Evolutionary conservation across 1,140 invertebrate species (phyloP), one percentile per base, ranked within the genome.

Genomic region (Lepidurus apus): DNA sequence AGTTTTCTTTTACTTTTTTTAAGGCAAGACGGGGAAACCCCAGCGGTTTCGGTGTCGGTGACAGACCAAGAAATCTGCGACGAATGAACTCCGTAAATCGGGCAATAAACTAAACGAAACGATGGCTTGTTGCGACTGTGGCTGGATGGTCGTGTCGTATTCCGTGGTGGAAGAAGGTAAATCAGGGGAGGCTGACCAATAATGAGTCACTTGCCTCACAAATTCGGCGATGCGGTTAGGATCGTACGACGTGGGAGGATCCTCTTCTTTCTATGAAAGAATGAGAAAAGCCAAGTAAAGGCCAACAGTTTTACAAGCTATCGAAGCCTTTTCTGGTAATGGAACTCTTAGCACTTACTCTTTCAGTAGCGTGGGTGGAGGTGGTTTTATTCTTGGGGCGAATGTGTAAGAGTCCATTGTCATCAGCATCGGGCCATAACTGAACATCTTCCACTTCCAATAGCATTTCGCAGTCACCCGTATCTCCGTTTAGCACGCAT

Each of bases 61-160:
- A 21, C 53, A 65, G 53, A 65, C n/a, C 53, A 65, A 3, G 13
- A 65, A 65, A 65, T 65, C 53, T 7, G 53, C 53, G 17, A 65
- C 53, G 53, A 65, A 65, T 4, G 53, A 65, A 21, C 53, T 65
- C 53, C 53, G 53, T 65, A 65, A 65, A 65, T 65, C 53, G 53
- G 53, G 53, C 53, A 65, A 65, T 65, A 65, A 65, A 65, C 53
- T 65, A 65, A 65, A 65, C 5, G 53, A 65, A 65, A 65, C 53
- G 8, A 65, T 65, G 53, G 53, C 53, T 65, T 65, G 53, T 17
- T 65, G 53, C 1, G 53, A 65, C 13, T 65, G 53, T 17, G 53
- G 53, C 21, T 9, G 13, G 53, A 21, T 13, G 6, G 53, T 65
- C 21, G 53, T 13, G 5, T 21, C 53, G 53, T 21, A 65, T 17